Evolutionary conservation across 2,888 invertebrate species (phyloP).

Genomic region (Philereme transversata): DNA sequence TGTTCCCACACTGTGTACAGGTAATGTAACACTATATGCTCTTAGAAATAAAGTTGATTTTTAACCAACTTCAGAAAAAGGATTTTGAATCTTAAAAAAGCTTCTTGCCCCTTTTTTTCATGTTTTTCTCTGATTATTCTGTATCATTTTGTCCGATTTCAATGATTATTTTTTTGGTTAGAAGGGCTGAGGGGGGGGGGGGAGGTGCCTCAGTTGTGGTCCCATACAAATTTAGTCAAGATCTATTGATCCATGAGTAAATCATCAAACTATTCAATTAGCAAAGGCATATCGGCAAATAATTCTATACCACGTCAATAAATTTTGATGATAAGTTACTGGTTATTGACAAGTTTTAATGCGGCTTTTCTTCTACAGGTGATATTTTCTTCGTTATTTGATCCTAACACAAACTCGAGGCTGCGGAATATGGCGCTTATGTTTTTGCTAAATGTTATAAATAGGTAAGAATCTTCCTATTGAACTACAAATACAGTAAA

Average conservation of each 20-base stretch:
- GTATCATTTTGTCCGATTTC: no score
- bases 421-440: conserved; percentile 92
- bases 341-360: background rate
- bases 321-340: background rate
- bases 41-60: conserved; percentile 4
- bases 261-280: no score
- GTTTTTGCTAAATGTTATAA: conserved; percentile 91
- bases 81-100: no score
- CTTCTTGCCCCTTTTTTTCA: no score
- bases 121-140: no score
- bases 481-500: background rate
- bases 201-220: no score
- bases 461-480: conserved; percentile 84
- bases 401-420: conserved; percentile 91
- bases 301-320: no score
- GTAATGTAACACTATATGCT: conserved; percentile 60
- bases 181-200: no score
- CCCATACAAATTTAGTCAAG: no score
- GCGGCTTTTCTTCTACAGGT: conserved; percentile 74
- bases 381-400: conserved; percentile 94
- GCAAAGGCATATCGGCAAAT: no score
- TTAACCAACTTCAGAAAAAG: background rate
- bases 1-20: conserved; percentile 92
- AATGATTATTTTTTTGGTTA: no score
- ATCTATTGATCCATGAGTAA: no score